A percentile compares a stretch with the other conserved stretches of the same genome.
Conservation (phyloP, 2,888 invertebrate genomes). For the Hofmannophila pseudospretella region DNA sequence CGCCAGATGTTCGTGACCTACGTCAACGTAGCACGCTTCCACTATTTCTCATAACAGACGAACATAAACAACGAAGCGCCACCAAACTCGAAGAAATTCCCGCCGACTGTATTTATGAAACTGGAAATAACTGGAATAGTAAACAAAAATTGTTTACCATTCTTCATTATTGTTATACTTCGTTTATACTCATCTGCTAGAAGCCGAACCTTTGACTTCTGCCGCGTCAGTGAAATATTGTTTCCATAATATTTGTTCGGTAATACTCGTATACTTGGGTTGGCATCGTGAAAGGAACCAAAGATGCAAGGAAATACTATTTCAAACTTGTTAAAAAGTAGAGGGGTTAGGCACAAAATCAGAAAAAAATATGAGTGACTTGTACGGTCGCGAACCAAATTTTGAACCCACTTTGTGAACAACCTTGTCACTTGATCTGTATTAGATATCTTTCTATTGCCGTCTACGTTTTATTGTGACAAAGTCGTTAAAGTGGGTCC, state of each 20-base stretch:
- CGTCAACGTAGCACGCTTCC: slow-evolving; percentile 37
- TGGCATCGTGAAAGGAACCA: not conserved
- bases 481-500: no score
- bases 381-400: no score
- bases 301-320: no score
- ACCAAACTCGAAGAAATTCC: slow-evolving; percentile 19
- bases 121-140: slow-evolving; percentile 37
- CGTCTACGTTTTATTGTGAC: no score
- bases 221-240: slow-evolving; percentile 15
- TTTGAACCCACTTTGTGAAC: no score
- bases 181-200: slow-evolving; percentile 20
- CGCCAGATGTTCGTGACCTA: slow-evolving; percentile 62
- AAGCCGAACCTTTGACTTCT: slow-evolving; percentile 20
- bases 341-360: no score
- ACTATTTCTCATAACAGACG: slow-evolving; percentile 10
- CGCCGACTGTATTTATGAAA: slow-evolving; percentile 32
- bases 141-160: slow-evolving; percentile 30
- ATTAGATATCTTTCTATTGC: no score
- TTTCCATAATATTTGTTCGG: slow-evolving; percentile 11
- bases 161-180: slow-evolving; percentile 23
- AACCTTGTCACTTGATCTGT: no score
- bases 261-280: not conserved
- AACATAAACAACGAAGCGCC: slow-evolving; percentile 23
- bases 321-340: no score
- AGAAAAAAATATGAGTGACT: no score